Evolutionary conservation across 1,140 invertebrate species (phyloP).

Genomic region (Zaprionus africanus): DNA sequence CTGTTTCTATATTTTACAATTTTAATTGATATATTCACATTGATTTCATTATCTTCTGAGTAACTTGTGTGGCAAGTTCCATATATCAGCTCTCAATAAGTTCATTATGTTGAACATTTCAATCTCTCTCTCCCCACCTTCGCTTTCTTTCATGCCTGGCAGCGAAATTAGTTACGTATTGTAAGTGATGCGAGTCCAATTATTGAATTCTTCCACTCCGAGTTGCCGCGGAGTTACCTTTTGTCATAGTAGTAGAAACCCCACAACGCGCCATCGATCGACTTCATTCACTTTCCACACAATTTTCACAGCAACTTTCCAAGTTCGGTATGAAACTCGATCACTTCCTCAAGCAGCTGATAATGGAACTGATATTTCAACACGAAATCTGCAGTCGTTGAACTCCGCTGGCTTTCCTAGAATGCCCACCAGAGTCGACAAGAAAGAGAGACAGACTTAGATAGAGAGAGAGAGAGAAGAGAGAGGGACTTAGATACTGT

Average conservation of each 20-base stretch:
- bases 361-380: constrained; percentile 52
- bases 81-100: neutral
- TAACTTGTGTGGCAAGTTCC: neutral
- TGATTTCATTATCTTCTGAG: neutral
- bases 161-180: constrained; percentile 16
- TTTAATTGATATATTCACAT: constrained; percentile 1
- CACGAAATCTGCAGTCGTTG: constrained; percentile 36
- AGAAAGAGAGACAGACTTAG: neutral
- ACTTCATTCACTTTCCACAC: constrained; percentile 22
- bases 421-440: constrained; percentile 46
- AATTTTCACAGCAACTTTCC: constrained; percentile 15
- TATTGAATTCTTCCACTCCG: constrained; percentile 26
- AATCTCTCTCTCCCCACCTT: constrained; percentile 1
- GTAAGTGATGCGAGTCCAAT: constrained; percentile 10
- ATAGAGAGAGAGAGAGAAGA: neutral
- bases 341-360: constrained; percentile 48
- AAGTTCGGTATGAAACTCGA: constrained; percentile 40
- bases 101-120: constrained; percentile 1
- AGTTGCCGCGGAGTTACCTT: constrained; percentile 17
- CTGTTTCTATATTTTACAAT: neutral
- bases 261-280: neutral
- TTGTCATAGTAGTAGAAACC: constrained; percentile 4
- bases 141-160: neutral
- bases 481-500: constrained; percentile 13
- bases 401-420: constrained; percentile 44